Conservation (phyloP, 2,888 invertebrate genomes). For the Cephus sareptanus region DNA sequence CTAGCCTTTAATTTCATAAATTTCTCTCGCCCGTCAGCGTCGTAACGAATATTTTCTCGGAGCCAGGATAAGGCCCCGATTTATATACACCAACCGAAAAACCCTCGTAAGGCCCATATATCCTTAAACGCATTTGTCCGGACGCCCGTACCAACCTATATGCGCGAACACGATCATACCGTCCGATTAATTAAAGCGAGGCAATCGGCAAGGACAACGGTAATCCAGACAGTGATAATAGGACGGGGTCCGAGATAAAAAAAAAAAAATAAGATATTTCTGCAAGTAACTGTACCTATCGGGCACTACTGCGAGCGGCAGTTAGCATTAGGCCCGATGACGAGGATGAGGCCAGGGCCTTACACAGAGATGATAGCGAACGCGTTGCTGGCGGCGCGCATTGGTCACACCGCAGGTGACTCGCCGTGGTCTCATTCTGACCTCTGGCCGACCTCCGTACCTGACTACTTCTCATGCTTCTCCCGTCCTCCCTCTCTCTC, state of each 20-base stretch:
- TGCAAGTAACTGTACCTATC: conserved; percentile 22
- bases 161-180: not conserved
- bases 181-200: not conserved
- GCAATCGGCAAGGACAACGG: not conserved
- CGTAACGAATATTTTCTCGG: conserved; percentile 14
- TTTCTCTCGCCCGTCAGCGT: conserved; percentile 17
- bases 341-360: conserved; percentile 40
- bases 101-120: not conserved
- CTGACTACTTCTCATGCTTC: conserved; percentile 39
- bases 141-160: not conserved
- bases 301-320: conserved; percentile 28
- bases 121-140: not conserved
- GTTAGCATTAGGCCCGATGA: conserved; percentile 48
- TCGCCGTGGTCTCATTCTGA: conserved; percentile 49
- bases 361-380: conserved; percentile 46
- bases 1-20: conserved; percentile 31
- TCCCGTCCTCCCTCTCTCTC: conserved; percentile 17
- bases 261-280: conserved; percentile 14
- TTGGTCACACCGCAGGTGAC: conserved; percentile 57
- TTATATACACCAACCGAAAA: conserved; percentile 38
- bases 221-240: not conserved
- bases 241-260: not conserved
- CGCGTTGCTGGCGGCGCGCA: conserved; percentile 45
- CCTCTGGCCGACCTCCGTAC: conserved; percentile 51
- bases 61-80: conserved; percentile 56